Evolutionary conservation across 2,113 vertebrate species (phyloP).

Genomic region (Sus scrofa): DNA sequence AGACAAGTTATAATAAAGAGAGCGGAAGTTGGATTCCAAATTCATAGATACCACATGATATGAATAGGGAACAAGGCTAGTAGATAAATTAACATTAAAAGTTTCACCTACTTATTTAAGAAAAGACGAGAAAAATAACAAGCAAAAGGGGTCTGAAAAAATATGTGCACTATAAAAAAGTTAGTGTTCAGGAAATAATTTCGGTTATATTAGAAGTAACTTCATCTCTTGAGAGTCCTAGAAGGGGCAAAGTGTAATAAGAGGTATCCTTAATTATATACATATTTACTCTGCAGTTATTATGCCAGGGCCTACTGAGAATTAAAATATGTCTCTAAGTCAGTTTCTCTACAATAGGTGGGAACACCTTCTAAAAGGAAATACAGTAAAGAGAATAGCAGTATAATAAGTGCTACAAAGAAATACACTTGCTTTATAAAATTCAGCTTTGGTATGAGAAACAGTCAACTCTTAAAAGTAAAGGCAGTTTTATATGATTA

Average conservation of each 20-base stretch:
- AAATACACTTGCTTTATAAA: not conserved
- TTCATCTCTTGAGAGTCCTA: not conserved
- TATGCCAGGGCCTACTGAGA: not conserved
- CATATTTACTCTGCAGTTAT: not conserved
- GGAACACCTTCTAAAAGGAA: not conserved
- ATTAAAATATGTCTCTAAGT: not conserved
- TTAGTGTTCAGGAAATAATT: constrained; percentile 2
- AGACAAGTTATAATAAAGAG: not conserved
- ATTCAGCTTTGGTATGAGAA: not conserved
- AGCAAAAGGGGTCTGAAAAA: not conserved
- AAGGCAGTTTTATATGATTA: not conserved
- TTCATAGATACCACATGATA: not conserved
- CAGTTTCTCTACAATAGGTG: not conserved
- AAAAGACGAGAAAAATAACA: not conserved
- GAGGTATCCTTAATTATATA: not conserved
- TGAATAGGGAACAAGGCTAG: not conserved
- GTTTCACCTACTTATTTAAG: not conserved
- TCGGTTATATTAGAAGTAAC: not conserved
- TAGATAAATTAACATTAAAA: not conserved
- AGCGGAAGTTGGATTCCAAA: not conserved
- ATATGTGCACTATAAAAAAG: not conserved
- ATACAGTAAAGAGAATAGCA: not conserved
- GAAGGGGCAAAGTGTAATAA: not conserved
- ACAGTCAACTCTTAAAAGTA: not conserved
- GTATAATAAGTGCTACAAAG: not conserved